These are phyloP conservation scores for Australoheros scitulus DNA, from an alignment of 2,113 vertebrate species.

Conservation along the genomic window DNA sequence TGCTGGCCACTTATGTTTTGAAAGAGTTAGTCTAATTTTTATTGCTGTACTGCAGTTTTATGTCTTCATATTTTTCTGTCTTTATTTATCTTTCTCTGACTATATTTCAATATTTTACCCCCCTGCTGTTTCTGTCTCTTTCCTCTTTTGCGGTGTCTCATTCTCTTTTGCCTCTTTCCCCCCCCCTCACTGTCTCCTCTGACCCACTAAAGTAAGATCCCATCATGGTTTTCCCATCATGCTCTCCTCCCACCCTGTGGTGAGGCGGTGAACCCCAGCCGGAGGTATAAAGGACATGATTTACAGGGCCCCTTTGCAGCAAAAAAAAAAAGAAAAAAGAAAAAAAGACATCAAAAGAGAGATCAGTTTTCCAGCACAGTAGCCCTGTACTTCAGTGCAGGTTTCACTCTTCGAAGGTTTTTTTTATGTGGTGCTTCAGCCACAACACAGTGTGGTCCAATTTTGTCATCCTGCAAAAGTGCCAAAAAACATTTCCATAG, in stretches of 20 bases:
- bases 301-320: slow-evolving; percentile 64
- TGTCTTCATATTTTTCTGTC: slow-evolving; percentile 35
- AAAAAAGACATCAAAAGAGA: slow-evolving; percentile 48
- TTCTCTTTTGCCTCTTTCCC: slow-evolving; percentile 44
- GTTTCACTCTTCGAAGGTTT: slow-evolving; percentile 29
- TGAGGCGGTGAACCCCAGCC: slow-evolving; percentile 71
- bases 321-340: slow-evolving; percentile 24
- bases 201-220: slow-evolving; percentile 61
- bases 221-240: slow-evolving; percentile 78
- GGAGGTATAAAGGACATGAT: slow-evolving; percentile 79
- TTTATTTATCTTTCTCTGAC: slow-evolving; percentile 28
- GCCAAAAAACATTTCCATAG: slow-evolving; percentile 42
- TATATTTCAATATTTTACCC: slow-evolving; percentile 50
- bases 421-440: slow-evolving; percentile 17
- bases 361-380: slow-evolving; percentile 69
- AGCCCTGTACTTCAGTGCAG: slow-evolving; percentile 27
- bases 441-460: slow-evolving; percentile 31
- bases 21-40: slow-evolving; percentile 27
- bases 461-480: slow-evolving; percentile 53
- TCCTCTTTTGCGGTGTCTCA: slow-evolving; percentile 32
- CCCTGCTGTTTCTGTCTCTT: slow-evolving; percentile 12
- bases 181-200: slow-evolving; percentile 20
- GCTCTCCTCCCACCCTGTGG: slow-evolving; percentile 70
- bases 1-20: neutral
- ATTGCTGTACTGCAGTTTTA: slow-evolving; percentile 33